Base-by-base conservation (phyloP, 2,113 vertebrate genomes). In the Dunckerocampus dactyliophorus region DNA sequence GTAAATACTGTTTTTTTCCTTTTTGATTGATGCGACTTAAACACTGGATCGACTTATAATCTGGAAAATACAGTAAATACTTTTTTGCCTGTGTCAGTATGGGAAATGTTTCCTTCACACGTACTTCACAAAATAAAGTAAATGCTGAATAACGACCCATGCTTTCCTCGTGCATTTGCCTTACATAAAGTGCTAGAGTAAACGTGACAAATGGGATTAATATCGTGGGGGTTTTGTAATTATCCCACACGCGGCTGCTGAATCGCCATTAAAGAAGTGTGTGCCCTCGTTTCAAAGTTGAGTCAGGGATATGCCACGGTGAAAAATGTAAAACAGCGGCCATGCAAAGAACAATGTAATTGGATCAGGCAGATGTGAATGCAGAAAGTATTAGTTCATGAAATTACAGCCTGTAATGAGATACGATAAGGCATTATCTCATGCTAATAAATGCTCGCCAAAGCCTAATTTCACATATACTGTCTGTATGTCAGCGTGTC, bases 311-410 rank as follows among this genome's bases (percentile, higher is more conserved):
- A 59, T 47, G 72, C 16, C 53, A 74, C 0, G 3, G 65, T 74
- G 69, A 82, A 50, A 74, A 80, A 80, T 71, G 45, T n/a, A 80
- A 56, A 56, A 74, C 51, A 53, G 50, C 69, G 65, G 70, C 74
- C 76, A 82, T 77, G 81, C 78, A 79, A 75, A 71, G 69, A 80
- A 69, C 49, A 82, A 62, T 68, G 59, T 79, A 84, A 86, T 81
- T 83, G 78, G 63, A 87, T 80, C 17, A 19, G 51, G 78, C 71
- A 76, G 69, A 79, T 59, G 63, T 71, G 71, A 34, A 75, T 77
- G 65, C 71, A 57, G 67, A 78, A 80, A 71, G 52, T 46, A 82
- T 79, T 80, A 65, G 82, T 81, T 81, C 45, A 71, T 76, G 51
- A 78, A 82, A 72, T 74, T 70, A 67, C 45, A 63, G 55, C 16